Evolutionary conservation across 2,888 invertebrate genomes (phyloP), one percentile per base, ranked within the genome.

Genomic region (Altica lythri): DNA sequence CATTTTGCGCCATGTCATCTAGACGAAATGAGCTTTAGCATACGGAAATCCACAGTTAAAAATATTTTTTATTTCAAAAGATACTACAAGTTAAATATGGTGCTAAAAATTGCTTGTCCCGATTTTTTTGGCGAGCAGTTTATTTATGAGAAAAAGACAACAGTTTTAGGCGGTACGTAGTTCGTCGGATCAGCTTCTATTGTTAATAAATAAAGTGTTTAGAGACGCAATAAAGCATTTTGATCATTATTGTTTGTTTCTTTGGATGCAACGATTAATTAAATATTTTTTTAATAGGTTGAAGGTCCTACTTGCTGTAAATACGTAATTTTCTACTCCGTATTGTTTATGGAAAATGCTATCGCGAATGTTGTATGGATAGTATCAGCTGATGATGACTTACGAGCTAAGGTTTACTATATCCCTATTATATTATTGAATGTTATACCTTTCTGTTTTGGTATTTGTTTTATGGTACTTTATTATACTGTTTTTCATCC

Each of bases 401-500:
- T 83, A 42, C 53, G 63, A 27, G 29, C 57, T 6, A 57, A 55
- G 43, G 80, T 67, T 12, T 86, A 84, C 67, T 88, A 83, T 67
- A 75, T 82, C 62, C 81, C 85, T 0, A 76, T 89, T 25, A 78
- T 88, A 46, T 76, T 79, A 43, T 72, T 85, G 37, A 83, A 86
- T 59, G 77, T 85, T 6, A 73, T 83, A 2, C 87, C 89, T 0
- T 90, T 86, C 73, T 71, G 86, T 1, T 51, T 86, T 4, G 90
- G 91, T 3, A 79, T 90, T 48, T 66, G 79, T 2, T 81, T 85
- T 60, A 88, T 90, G 88, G 74, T 86, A 30, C 62, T 88, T 1
- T 90, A 90, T 72, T 90, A 90, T 70, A 78, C 79, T 55, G 83
- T 80, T 61, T 86, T 86, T 63, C 90, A 90, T 77, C 90, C 90